Evolutionary conservation across 2,888 invertebrate genomes (phyloP).

Genomic region (Dicycla oo): DNA sequence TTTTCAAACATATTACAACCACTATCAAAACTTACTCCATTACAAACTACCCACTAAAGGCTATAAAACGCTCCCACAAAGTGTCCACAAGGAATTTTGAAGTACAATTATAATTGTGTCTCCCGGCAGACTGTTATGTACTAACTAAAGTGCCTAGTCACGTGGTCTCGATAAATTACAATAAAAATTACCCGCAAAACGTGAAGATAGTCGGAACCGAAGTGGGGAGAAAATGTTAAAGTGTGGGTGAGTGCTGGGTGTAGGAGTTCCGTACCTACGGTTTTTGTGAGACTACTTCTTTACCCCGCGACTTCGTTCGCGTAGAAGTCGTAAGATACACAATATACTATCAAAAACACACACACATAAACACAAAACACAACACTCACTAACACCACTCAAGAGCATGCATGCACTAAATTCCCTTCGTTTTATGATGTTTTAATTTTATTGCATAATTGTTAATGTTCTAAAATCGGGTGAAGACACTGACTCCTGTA

Average conservation of each 20-base stretch:
- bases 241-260: conserved; percentile 19
- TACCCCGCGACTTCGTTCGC: no score
- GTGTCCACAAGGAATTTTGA: conserved; percentile 58
- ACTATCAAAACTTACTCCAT: conserved; percentile 63
- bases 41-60: conserved; percentile 46
- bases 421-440: no score
- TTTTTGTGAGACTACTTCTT: background rate
- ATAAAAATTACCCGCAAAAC: conserved; percentile 83
- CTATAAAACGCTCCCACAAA: conserved; percentile 55
- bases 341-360: no score
- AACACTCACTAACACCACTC: no score
- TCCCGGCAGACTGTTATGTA: conserved; percentile 74
- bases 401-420: no score
- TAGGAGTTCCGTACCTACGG: conserved; percentile 47
- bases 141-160: conserved; percentile 84
- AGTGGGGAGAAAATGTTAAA: conserved; percentile 32
- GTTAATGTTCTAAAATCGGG: no score
- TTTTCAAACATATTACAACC: conserved; percentile 59
- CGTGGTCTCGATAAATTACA: conserved; percentile 87
- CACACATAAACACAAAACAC: no score
- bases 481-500: no score
- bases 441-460: no score
- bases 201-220: conserved; percentile 71
- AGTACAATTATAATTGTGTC: conserved; percentile 77
- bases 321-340: no score